These are phyloP conservation scores for Schizopygopsis pylzovi DNA, from an alignment of 2,797 vertebrate species.

Conservation along the genomic window DNA sequence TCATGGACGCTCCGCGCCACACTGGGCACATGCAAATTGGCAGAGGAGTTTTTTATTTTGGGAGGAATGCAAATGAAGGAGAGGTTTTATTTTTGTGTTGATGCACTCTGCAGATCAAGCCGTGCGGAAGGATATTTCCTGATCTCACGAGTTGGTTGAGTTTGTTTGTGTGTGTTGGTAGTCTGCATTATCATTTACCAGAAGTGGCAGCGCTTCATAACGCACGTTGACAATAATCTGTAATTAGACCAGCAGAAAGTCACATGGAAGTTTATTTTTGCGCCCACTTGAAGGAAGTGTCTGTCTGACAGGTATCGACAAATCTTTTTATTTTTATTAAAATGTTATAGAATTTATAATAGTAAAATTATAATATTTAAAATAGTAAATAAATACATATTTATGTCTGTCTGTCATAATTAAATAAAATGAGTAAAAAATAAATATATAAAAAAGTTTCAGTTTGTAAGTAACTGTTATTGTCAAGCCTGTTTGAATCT, in stretches of 20 bases:
- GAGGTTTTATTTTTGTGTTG: neutral
- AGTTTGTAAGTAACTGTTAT: neutral
- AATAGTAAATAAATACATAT: too few species aligned
- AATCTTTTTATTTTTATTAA: too few species aligned
- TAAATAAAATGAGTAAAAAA: neutral
- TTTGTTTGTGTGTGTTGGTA: neutral
- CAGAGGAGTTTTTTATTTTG: slow-evolving; percentile 26
- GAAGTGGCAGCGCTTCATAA: neutral
- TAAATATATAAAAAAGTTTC: neutral
- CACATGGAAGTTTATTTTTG: neutral
- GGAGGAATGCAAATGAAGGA: slow-evolving; percentile 65
- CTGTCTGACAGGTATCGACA: neutral
- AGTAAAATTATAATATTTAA: too few species aligned
- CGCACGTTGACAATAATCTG: neutral
- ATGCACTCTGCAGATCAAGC: neutral
- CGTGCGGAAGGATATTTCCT: neutral
- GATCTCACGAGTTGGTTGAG: neutral
- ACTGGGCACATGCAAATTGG: slow-evolving; percentile 37
- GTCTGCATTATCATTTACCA: neutral
- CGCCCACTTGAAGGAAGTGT: neutral
- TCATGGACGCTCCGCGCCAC: slow-evolving; percentile 26
- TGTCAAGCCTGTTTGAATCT: slow-evolving; percentile 32
- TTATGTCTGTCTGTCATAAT: neutral
- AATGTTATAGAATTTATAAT: too few species aligned
- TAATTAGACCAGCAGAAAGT: neutral